These are phyloP conservation scores for Lota lota DNA, from an alignment of 2,113 vertebrate species.

Conservation along the genomic window DNA sequence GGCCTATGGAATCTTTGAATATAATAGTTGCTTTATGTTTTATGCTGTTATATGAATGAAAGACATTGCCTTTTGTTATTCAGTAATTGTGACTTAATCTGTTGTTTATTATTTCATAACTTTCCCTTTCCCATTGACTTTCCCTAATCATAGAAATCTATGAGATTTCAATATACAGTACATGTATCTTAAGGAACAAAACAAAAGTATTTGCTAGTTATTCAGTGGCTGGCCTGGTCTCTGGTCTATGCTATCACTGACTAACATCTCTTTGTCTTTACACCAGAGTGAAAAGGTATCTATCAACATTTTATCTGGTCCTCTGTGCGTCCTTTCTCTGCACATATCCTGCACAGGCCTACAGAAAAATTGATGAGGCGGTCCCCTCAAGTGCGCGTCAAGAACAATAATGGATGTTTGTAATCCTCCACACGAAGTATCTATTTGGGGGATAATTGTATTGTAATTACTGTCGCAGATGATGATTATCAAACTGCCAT, in stretches of 20 bases:
- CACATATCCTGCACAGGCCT: too few species aligned
- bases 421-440: neutral
- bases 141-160: neutral
- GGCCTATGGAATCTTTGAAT: neutral
- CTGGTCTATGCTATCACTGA: neutral
- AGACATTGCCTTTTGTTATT: too few species aligned
- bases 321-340: too few species aligned
- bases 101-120: neutral
- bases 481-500: too few species aligned
- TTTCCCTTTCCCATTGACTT: neutral
- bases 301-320: neutral
- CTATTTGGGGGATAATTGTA: too few species aligned
- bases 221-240: neutral
- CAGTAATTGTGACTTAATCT: too few species aligned
- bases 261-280: slow-evolving; percentile 9
- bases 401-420: too few species aligned
- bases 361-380: too few species aligned
- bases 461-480: too few species aligned
- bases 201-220: neutral
- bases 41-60: too few species aligned
- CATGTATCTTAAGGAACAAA: neutral
- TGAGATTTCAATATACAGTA: neutral
- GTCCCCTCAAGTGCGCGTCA: too few species aligned
- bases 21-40: too few species aligned
- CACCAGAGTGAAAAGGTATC: slow-evolving; percentile 1